A percentile compares a stretch with the other conserved stretches of the same genome.
Conservation (phyloP, 2,113 vertebrate species). For the Silurus meridionalis region DNA sequence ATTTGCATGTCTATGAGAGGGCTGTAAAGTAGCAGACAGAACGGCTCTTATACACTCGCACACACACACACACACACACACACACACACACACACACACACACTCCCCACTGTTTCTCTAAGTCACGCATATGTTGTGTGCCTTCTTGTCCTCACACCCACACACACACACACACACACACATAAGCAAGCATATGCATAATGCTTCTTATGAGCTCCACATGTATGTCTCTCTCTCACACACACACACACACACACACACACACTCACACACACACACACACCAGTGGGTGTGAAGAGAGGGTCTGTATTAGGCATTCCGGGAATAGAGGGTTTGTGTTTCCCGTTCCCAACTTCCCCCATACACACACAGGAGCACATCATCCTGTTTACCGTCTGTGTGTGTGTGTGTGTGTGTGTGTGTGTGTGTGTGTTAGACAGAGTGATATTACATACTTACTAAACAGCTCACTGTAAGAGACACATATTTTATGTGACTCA, state of each 20-base stretch:
- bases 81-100: background rate
- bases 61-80: slow-evolving; percentile 18
- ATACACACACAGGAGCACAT: slow-evolving; percentile 46
- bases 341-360: slow-evolving; percentile 34
- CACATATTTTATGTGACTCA: background rate
- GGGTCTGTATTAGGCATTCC: slow-evolving; percentile 46
- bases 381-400: slow-evolving; percentile 47
- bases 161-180: background rate
- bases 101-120: background rate
- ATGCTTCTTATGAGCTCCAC: slow-evolving; percentile 15
- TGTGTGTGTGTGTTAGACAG: slow-evolving; percentile 2
- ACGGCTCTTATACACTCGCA: slow-evolving; percentile 45
- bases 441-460: slow-evolving; percentile 16
- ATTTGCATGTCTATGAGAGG: slow-evolving; percentile 58
- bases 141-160: slow-evolving; percentile 2
- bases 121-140: background rate
- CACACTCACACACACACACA: slow-evolving; percentile 7
- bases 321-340: slow-evolving; percentile 48
- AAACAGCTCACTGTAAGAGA: background rate
- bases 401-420: slow-evolving; percentile 28
- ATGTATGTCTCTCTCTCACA: background rate
- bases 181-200: slow-evolving; percentile 5
- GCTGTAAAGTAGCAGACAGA: slow-evolving; percentile 54
- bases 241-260: background rate
- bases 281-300: slow-evolving; percentile 45